phyloP scores from a whole-genome alignment of 2,113 vertebrate genomes.

The Mastomys natalensis region DNA sequence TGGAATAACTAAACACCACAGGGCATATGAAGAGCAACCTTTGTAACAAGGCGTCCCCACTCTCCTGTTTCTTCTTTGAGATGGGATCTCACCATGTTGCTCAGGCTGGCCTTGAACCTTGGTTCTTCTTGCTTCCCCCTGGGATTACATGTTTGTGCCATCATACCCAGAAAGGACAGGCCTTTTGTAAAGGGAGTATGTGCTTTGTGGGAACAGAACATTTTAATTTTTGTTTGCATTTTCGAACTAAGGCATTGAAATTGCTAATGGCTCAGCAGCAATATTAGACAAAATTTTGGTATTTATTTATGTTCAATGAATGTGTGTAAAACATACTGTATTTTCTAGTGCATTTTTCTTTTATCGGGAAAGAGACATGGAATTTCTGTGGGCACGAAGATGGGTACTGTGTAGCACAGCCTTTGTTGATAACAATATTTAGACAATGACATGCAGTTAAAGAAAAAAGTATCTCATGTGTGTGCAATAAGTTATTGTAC shows the following conservation, averaged over 20 bases:
- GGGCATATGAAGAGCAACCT: not conserved
- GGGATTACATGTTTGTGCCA: not conserved
- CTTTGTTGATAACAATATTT: not conserved
- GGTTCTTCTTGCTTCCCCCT: not conserved
- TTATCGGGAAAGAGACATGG: slow-evolving; percentile 36
- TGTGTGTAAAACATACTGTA: not conserved
- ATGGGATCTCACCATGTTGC: not conserved
- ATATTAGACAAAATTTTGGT: not conserved
- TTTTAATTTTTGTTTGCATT: slow-evolving; percentile 54
- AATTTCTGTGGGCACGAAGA: not conserved
- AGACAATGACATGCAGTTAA: not conserved
- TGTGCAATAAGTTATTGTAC: not conserved
- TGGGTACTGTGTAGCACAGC: not conserved
- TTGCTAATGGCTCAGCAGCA: slow-evolving; percentile 38
- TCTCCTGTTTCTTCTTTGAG: not conserved
- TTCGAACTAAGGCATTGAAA: slow-evolving; percentile 26
- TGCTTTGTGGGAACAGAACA: not conserved
- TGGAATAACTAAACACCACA: not conserved
- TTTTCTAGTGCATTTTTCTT: slow-evolving; percentile 53
- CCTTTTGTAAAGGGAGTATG: slow-evolving; percentile 18
- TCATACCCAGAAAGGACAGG: not conserved
- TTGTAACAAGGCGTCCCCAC: not conserved
- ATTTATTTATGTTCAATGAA: not conserved
- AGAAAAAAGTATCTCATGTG: not conserved
- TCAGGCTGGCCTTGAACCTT: not conserved